Evolutionary conservation across 1,140 invertebrate species (phyloP).

Genomic region (honey bee (Apis mellifera)): Amel_HAv3.1 CM009940.2:9467001-9467500

Average conservation of each 20-base stretch:
- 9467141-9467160: conserved; percentile 31
- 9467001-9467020: conserved; percentile 82
- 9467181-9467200: not conserved
- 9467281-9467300: not conserved
- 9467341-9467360: not conserved
- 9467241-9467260: not conserved
- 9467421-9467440: no score
- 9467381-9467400: no score
- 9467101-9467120: not conserved
- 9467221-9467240: not conserved
- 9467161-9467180: conserved; percentile 1
- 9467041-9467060: conserved; percentile 32
- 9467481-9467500: not conserved
- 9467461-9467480: conserved; percentile 3
- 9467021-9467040: conserved; percentile 79
- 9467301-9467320: not conserved
- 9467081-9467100: no score
- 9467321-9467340: no score
- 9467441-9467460: not conserved
- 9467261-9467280: not conserved
- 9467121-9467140: not conserved
- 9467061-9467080: not conserved
- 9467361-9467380: not conserved
- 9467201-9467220: conserved; percentile 9
- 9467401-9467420: not conserved